Evolutionary conservation across 2,888 invertebrate genomes (phyloP), one percentile per base, ranked within the genome.

Genomic region (Tenthredo scrophulariae): DNA sequence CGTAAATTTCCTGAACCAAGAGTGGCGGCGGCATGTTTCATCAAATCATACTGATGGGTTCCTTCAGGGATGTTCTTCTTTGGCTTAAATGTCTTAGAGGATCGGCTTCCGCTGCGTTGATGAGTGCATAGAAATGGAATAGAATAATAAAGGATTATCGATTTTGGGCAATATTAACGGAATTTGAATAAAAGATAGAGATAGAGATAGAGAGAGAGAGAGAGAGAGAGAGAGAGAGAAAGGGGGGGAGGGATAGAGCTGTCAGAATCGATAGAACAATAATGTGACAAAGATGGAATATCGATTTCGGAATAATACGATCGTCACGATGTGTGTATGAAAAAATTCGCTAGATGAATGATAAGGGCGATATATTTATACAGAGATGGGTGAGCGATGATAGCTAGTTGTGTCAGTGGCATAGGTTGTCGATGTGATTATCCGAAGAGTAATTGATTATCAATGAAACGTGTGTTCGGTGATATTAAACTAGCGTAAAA

Each of bases 31-130:
- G 98, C 98, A 95, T 98, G 99, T 94, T 99, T 98, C 99, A 99
- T 99, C 93, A 99, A 95, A 94, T 99, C 99, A 96, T 99, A 98
- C 93, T 99, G 99, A 95, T 99, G 99, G 70, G 98, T 99, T 86
- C 99, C 99, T 94, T 99, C 99, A 0, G 99, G 99, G 91, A 99
- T 99, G 94, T 99, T 99, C 94, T 99, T 99, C 94, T 99, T 99
- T 87, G 99, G 99, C 94, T 99, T 99, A 94, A 99, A 99, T 84
- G 99, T 99, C 95, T 99, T 99, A 90, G 98, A 98, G 87, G 98
- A 98, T 92, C 98, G 96, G 94, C 97, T 97, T 93, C 97, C 97
- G 94, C 97, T 97, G 91, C 0, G 70, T 33, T 33, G 7, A 62
- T 0, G 1, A 62, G 22, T 10, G 6, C 1, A 29, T 29, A 29